Evolutionary conservation across 2,888 invertebrate genomes (phyloP), one percentile per base, ranked within the genome.

Genomic region (Leucoptera coffeella): DNA sequence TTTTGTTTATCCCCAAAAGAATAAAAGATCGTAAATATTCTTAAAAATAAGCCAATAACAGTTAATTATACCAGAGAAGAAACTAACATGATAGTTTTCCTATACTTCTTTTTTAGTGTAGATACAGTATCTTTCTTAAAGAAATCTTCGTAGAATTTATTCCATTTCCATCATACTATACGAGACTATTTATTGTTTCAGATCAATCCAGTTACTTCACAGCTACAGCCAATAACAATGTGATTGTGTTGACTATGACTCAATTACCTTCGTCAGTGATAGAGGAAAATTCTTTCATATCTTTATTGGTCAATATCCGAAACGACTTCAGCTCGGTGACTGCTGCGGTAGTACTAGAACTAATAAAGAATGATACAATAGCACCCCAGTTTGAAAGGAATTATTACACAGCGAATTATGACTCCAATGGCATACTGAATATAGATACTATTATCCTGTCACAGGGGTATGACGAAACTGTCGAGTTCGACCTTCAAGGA

Each of bases 291-390:
- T 51, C 32, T 23, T 42, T 50, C 21, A 41, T 62, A 20, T 41
- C 39, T 22, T 33, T 61, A 12, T 40, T 48, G 41, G 36, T 62
- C 2, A 31, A 38, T 1, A 61, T 51, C 8, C 39, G 40, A 11
- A 45, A 40, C 21, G 39, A 32, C 8, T 33, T 33, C 21, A 53
- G 45, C 32, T 31, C 37, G 3, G 41, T 52, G 5, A 39, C 37
- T 2, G 35, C 53, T 17, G 35, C 54, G 27, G 46, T 58, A 12
- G 44, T 43, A n/a, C 38, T 62, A 14, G 50, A 54, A 22, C 50
- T 62, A 24, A 38, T 60, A 27, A 58, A 58, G 31, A 47, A 60
- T 11, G 62, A 62, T 28, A 40, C 36, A 11, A 30, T 41, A 2
- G 58, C 60, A 1, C 62, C 61, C 1, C 38, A 47, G 3, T 62